phyloP scores from a whole-genome alignment of 2,113 vertebrate genomes.

The Aegithalos caudatus region DNA sequence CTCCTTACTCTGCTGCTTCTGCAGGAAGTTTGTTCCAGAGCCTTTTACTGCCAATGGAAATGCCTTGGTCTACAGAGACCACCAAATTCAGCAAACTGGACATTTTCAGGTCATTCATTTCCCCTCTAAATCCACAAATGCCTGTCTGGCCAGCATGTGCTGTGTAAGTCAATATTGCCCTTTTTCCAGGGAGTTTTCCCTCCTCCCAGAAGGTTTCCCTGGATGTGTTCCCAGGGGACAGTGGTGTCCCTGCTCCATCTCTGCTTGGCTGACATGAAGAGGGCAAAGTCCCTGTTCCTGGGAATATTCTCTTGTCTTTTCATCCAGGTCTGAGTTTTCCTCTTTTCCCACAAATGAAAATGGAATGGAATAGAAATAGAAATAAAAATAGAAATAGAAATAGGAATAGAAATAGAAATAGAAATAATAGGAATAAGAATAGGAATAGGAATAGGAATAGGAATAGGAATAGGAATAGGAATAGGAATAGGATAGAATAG shows the following conservation, averaged over 20 bases:
- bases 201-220: background rate
- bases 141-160: background rate
- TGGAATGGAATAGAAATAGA: background rate
- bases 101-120: background rate
- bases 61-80: background rate
- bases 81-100: background rate
- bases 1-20: background rate
- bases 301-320: background rate
- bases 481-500: background rate
- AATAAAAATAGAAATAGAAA: background rate
- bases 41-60: slow-evolving; percentile 26
- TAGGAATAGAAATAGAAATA: no score
- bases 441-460: background rate
- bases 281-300: accelerated
- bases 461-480: no score
- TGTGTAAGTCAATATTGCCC: background rate
- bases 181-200: background rate
- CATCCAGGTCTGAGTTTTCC: background rate
- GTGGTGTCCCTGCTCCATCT: background rate
- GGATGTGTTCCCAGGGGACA: background rate
- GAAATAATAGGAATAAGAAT: background rate
- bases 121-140: background rate
- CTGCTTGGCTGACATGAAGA: background rate
- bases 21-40: slow-evolving; percentile 15
- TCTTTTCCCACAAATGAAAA: background rate